A percentile compares a stretch with the other conserved stretches of the same genome.
Evolutionary conservation across 2,113 vertebrate genomes (phyloP).

Genomic region (Zingel zingel): DNA sequence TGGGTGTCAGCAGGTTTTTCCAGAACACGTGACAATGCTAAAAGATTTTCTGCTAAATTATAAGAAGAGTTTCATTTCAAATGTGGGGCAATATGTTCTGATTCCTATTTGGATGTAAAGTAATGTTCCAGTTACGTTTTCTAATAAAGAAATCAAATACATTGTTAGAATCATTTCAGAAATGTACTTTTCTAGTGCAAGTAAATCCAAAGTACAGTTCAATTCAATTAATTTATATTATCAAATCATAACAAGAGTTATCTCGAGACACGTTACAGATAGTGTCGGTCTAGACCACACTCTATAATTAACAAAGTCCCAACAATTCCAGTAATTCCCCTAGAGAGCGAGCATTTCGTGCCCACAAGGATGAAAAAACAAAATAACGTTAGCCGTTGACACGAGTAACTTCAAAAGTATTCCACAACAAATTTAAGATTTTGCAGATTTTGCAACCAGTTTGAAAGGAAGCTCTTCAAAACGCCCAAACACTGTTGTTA

Average conservation of each 20-base stretch:
- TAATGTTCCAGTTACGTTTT: background rate
- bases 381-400: background rate
- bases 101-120: fast-evolving
- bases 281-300: too few species aligned
- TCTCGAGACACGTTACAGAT: too few species aligned
- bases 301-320: too few species aligned
- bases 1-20: conserved; percentile 25
- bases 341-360: too few species aligned
- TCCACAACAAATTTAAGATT: background rate
- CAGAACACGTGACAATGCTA: conserved; percentile 10
- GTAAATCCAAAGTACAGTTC: background rate
- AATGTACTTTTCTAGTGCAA: background rate
- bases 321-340: too few species aligned
- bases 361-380: too few species aligned
- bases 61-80: conserved; percentile 38
- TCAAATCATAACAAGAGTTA: too few species aligned
- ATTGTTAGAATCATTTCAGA: background rate
- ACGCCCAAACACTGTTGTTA: conserved; percentile 12
- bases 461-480: conserved; percentile 47
- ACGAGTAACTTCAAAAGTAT: background rate
- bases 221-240: too few species aligned
- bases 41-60: background rate
- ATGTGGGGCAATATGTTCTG: background rate
- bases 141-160: background rate
- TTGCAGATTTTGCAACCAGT: background rate